Evolutionary conservation across 2,888 invertebrate species (phyloP).

Genomic region (Chalcosyrphus nemorum): DNA sequence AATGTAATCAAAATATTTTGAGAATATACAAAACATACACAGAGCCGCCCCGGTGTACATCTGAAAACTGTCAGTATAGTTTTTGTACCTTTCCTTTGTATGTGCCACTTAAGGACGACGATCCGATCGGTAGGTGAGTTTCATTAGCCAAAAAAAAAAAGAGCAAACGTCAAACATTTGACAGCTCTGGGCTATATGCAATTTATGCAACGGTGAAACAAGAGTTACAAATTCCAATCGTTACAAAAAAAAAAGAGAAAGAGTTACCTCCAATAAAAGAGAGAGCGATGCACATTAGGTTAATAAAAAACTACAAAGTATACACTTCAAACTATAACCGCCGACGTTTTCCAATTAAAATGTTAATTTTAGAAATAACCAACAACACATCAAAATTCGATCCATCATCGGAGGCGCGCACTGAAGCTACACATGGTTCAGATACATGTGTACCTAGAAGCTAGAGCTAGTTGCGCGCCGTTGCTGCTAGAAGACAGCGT

Average conservation of each 20-base stretch:
- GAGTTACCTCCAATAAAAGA: no score
- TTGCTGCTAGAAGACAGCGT: constrained; percentile 61
- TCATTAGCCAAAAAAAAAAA: constrained; percentile 21
- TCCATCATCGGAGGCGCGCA: constrained; percentile 63
- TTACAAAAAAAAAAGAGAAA: no score
- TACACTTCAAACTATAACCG: constrained; percentile 57
- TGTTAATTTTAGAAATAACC: constrained; percentile 70
- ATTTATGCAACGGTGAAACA: constrained; percentile 46
- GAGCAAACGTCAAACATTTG: constrained; percentile 21
- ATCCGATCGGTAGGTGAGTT: neutral
- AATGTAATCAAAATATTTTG: constrained; percentile 76
- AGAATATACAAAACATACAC: constrained; percentile 59
- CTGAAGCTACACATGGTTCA: constrained; percentile 51
- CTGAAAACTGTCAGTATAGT: constrained; percentile 48
- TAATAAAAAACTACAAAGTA: constrained; percentile 70
- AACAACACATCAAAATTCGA: constrained; percentile 65
- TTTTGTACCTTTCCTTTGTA: neutral
- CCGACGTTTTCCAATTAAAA: constrained; percentile 70
- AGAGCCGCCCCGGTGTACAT: constrained; percentile 51
- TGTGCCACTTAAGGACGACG: constrained; percentile 3
- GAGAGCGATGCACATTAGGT: constrained; percentile 41
- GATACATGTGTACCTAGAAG: constrained; percentile 29
- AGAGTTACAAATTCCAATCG: constrained; percentile 4
- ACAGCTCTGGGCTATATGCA: constrained; percentile 48
- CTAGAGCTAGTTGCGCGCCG: constrained; percentile 1